Conservation (phyloP, 2,113 vertebrate species). For the Cynoglossus semilaevis region DNA sequence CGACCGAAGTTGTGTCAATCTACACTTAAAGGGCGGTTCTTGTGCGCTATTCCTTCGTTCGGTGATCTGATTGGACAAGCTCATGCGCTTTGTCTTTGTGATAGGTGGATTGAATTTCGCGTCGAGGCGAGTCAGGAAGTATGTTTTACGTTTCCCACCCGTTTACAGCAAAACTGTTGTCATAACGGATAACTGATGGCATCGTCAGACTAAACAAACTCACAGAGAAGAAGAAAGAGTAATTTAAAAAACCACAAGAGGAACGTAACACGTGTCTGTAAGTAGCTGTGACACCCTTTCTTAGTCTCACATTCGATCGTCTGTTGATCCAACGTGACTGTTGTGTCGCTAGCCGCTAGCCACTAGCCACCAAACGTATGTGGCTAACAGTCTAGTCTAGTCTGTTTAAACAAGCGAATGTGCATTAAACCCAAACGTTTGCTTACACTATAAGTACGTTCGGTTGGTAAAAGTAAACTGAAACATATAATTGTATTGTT, state of each 20-base stretch:
- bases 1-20: conserved; percentile 18
- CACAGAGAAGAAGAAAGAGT: not conserved
- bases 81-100: not conserved
- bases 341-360: not conserved
- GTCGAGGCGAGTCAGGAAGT: conserved; percentile 51
- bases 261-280: conserved; percentile 5
- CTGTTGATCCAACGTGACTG: conserved; percentile 15
- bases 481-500: too few relatives aligned
- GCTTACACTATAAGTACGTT: too few relatives aligned
- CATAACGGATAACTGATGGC: not conserved
- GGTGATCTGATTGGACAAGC: conserved; percentile 34
- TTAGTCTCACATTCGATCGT: not conserved
- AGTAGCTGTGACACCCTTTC: conserved; percentile 12
- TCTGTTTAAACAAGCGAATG: not conserved
- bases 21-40: not conserved
- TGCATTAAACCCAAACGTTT: not conserved
- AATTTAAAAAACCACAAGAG: not conserved
- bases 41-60: rapidly evolving
- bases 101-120: conserved; percentile 56
- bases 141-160: conserved; percentile 1
- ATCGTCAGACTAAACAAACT: not conserved
- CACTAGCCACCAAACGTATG: conserved; percentile 9
- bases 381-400: conserved; percentile 16
- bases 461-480: too few relatives aligned
- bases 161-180: not conserved